Evolutionary conservation across 2,888 invertebrate species (phyloP).

Genomic region (Polydrusus cervinus): DNA sequence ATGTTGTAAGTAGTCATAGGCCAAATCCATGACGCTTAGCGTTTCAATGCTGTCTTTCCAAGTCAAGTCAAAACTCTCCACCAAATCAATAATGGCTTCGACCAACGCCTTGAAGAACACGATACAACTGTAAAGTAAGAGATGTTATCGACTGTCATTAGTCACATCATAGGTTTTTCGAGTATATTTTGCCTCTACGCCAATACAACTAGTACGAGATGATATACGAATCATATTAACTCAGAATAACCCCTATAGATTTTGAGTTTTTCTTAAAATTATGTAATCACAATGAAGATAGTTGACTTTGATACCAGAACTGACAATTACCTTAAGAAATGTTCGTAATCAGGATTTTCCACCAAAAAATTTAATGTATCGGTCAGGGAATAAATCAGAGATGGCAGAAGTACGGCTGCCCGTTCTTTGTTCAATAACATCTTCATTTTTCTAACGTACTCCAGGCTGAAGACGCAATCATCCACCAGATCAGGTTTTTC

Average conservation of each 20-base stretch:
- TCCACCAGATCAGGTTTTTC: constrained; percentile 70
- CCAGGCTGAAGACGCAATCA: constrained; percentile 73
- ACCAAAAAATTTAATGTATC: constrained; percentile 70
- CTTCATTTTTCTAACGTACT: constrained; percentile 75
- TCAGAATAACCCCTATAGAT: too few relatives aligned
- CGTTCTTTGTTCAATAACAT: constrained; percentile 76
- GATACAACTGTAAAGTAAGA: constrained; percentile 54
- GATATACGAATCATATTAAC: too few relatives aligned
- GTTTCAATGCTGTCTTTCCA: constrained; percentile 88
- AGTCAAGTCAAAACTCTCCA: constrained; percentile 81
- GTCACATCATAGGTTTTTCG: too few relatives aligned
- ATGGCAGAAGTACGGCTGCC: constrained; percentile 78
- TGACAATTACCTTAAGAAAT: constrained; percentile 20
- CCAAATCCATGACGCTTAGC: constrained; percentile 76
- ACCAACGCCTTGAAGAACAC: constrained; percentile 76
- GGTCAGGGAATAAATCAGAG: constrained; percentile 76
- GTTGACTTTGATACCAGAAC: too few relatives aligned
- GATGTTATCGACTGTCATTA: background rate
- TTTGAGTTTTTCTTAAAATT: too few relatives aligned
- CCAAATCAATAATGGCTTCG: constrained; percentile 78
- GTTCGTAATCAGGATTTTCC: constrained; percentile 55
- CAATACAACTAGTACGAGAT: too few relatives aligned
- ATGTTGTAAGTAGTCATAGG: constrained; percentile 73
- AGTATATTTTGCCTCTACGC: too few relatives aligned
- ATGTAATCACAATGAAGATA: too few relatives aligned